Evolutionary conservation across 1,140 invertebrate species (phyloP), one percentile per base, ranked within the genome.

Genomic region (Lineus longissimus): DNA sequence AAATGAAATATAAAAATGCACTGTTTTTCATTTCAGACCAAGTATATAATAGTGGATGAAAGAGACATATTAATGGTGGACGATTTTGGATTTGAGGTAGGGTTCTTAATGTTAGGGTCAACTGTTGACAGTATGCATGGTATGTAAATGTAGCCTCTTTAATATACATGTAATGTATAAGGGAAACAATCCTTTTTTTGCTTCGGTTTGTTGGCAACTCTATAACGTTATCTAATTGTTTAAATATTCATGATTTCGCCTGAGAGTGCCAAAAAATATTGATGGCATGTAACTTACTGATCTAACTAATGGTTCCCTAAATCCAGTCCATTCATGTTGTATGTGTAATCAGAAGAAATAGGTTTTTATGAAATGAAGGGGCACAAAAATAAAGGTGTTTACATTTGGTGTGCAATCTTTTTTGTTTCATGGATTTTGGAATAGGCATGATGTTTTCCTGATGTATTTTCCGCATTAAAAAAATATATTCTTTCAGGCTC

Each of bases 1-100:
- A n/a, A n/a, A n/a, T n/a, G 17, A 15, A 33, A 15, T 60, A 1
- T 19, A n/a, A 47, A 22, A 15, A 9, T 25, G 60, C 61, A 33
- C 66, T 63, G 67, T 47, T 64, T 7, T 51, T 51, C 6, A 1
- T 76, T 79, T 40, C 76, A 85, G 83, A 75, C 82, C 25, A 85
- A 85, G 73, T 85, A 84, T 72, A 78, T 84, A 15, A 69, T 85
- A 27, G 65, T 85, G 61, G 84, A 85, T 73, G 84, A 85, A 65
- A 68, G 79, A 67, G 84, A 85, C 67, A 85, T 85, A 41, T 71
- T 67, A 25, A 70, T 85, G 19, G 81, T 84, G 4, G 77, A 84
- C 61, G 74, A 82, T 56, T 82, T 80, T 74, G 79, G 76, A 36
- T 84, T 85, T 73, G 84, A 85, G 71, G 81, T 81, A 69, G 73